phyloP scores from a whole-genome alignment of 1,140 invertebrate genomes.

The Drosophila quadrilineata region DNA sequence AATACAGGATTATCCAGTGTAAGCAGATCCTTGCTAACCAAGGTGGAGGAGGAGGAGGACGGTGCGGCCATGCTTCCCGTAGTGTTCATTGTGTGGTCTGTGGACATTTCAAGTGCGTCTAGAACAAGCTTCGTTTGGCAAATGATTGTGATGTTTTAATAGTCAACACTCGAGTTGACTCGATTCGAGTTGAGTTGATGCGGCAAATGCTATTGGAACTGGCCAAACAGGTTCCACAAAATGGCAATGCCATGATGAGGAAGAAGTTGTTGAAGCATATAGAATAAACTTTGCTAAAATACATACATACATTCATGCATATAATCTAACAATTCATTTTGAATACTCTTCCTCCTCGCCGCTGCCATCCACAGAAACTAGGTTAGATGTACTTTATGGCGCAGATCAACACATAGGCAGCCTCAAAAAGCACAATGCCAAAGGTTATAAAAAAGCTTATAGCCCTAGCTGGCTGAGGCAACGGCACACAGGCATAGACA shows the following conservation, averaged over 20 bases:
- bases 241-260: not conserved
- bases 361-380: not conserved
- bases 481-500: constrained; percentile 82
- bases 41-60: not conserved
- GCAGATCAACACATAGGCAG: constrained; percentile 57
- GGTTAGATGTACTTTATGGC: constrained; percentile 51
- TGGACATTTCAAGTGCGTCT: constrained; percentile 14
- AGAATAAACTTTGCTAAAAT: too few relatives aligned
- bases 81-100: not conserved
- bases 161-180: not conserved
- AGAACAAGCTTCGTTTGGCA: constrained; percentile 7
- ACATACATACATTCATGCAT: too few relatives aligned
- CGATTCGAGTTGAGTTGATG: not conserved
- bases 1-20: constrained; percentile 81
- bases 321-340: too few relatives aligned
- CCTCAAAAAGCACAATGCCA: constrained; percentile 83
- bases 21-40: constrained; percentile 32
- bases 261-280: not conserved
- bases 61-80: constrained; percentile 1
- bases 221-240: constrained; percentile 59
- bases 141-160: constrained; percentile 19
- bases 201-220: constrained; percentile 11
- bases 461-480: constrained; percentile 84
- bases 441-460: constrained; percentile 82
- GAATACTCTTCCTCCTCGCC: not conserved